Conservation (phyloP, 2,888 invertebrate genomes). For the Cheilosia variabilis region DNA sequence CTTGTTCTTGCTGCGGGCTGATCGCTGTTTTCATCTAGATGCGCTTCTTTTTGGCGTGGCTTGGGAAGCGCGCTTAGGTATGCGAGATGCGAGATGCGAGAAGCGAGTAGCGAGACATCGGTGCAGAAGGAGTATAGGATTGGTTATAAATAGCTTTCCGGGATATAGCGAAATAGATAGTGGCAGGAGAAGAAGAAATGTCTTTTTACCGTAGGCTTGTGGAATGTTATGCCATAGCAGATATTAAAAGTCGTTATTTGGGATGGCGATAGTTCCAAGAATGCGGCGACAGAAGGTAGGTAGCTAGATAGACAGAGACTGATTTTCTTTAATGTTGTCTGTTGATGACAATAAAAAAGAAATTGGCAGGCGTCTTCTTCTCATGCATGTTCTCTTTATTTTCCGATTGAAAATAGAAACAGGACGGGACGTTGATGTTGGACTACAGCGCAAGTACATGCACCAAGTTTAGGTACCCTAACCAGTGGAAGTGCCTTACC, state of each 20-base stretch:
- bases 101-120: conserved; percentile 15
- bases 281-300: conserved; percentile 12
- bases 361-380: conserved; percentile 13
- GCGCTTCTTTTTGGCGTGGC: conserved; percentile 49
- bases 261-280: conserved; percentile 36
- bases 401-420: conserved; percentile 33
- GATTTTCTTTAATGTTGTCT: conserved; percentile 55
- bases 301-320: conserved; percentile 11
- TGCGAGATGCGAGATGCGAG: too few relatives aligned
- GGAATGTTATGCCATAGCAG: conserved; percentile 54
- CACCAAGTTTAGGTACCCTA: background rate
- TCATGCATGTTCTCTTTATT: background rate
- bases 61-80: conserved; percentile 54
- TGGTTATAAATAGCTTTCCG: conserved; percentile 70
- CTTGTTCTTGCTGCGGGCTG: conserved; percentile 42
- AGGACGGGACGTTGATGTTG: background rate
- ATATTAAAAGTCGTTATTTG: conserved; percentile 59
- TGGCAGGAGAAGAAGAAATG: conserved; percentile 20
- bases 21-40: conserved; percentile 45
- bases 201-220: conserved; percentile 65
- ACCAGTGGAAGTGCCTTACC: too few relatives aligned
- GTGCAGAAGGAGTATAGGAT: conserved; percentile 44
- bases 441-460: background rate
- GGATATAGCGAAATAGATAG: conserved; percentile 10
- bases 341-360: conserved; percentile 58